Conservation (phyloP, 2,797 vertebrate species). For the Girardinus metallicus region DNA sequence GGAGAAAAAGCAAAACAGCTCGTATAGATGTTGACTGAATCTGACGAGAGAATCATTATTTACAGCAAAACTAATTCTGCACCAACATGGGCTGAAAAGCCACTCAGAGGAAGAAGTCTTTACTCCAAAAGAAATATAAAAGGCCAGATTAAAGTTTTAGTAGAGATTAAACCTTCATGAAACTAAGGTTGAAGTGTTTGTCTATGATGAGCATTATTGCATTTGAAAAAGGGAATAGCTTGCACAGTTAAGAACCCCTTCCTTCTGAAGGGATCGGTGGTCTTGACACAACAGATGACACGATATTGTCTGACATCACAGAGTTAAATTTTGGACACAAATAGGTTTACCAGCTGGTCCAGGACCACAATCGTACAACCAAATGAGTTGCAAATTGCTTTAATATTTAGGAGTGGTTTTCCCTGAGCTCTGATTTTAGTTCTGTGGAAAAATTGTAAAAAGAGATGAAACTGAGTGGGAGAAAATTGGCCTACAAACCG, state of each 20-base stretch:
- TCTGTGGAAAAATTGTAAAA: neutral
- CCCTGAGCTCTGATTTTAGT: neutral
- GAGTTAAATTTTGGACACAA: too few relatives aligned
- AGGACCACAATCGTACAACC: neutral
- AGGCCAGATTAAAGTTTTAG: neutral
- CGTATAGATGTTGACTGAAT: neutral
- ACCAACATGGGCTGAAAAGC: neutral
- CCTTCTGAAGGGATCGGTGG: neutral
- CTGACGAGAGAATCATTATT: neutral
- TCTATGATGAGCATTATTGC: neutral
- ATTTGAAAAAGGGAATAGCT: neutral
- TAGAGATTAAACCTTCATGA: neutral
- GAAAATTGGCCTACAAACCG: neutral
- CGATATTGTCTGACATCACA: too few relatives aligned
- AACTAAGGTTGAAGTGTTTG: neutral
- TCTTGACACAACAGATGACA: too few relatives aligned
- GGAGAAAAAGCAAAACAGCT: too few relatives aligned
- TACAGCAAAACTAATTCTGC: neutral
- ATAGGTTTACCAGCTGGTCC: neutral
- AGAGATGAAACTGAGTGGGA: neutral
- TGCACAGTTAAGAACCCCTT: neutral
- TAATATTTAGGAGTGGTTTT: neutral
- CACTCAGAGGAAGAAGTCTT: neutral
- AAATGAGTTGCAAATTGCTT: neutral
- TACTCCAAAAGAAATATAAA: neutral